Conservation (phyloP, 2,113 vertebrate species). For the Pterocles gutturalis region DNA sequence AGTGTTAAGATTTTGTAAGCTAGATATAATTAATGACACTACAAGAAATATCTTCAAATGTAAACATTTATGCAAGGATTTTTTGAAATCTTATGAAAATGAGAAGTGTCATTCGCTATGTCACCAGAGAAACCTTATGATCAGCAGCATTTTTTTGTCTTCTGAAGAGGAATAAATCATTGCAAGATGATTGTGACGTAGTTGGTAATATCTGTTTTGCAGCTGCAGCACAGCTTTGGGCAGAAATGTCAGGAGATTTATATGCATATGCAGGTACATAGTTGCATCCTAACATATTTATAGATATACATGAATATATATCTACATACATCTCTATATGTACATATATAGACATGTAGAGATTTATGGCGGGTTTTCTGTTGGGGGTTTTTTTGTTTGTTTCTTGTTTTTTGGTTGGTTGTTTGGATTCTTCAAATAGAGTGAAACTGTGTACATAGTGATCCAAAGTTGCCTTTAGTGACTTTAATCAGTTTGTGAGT, state of each 20-base stretch:
- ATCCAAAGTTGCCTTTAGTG: neutral
- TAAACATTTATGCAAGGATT: neutral
- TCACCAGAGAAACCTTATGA: neutral
- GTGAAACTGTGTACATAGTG: neutral
- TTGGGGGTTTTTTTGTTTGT: neutral
- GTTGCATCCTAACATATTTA: fast-evolving
- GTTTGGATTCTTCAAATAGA: neutral
- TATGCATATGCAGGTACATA: neutral
- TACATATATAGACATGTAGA: neutral
- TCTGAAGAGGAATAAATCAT: neutral
- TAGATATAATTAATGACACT: neutral
- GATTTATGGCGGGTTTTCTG: neutral
- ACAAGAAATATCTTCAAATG: neutral
- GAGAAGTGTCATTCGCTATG: neutral
- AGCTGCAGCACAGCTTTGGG: neutral
- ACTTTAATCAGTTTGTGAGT: neutral
- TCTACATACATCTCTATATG: neutral
- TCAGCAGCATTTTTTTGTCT: neutral
- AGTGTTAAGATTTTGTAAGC: neutral
- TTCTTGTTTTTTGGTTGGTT: neutral
- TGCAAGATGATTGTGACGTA: neutral
- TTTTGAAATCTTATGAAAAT: neutral
- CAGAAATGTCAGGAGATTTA: neutral
- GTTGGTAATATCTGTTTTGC: neutral
- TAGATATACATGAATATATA: neutral